Percentiles rank a stretch among this genome's conserved stretches.
These are phyloP conservation scores for Platyura marginata DNA, from an alignment of 1,140 invertebrate genomes.

Conservation along the genomic window DNA sequence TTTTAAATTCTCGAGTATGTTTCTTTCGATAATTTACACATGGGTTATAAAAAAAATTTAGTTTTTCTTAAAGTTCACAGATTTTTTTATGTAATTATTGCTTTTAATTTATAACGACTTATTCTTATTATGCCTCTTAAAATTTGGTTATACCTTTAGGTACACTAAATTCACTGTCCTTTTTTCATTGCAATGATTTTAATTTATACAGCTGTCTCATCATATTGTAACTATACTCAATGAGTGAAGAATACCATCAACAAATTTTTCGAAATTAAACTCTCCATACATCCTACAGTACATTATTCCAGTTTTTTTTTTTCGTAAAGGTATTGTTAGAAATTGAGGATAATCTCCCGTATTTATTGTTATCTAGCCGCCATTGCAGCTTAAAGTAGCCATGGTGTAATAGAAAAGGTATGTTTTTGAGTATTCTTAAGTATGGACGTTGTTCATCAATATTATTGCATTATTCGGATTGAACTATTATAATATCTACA, in stretches of 20 bases:
- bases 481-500: too few relatives aligned
- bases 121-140: too few relatives aligned
- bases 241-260: background rate
- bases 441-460: background rate
- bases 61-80: too few relatives aligned
- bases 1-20: too few relatives aligned
- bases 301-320: background rate
- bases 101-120: too few relatives aligned
- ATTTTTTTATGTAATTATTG: too few relatives aligned
- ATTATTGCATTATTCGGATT: background rate
- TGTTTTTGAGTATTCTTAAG: too few relatives aligned
- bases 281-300: background rate
- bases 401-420: background rate
- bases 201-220: background rate
- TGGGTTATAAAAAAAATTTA: too few relatives aligned
- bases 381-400: background rate
- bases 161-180: background rate
- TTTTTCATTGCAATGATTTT: background rate
- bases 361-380: background rate
- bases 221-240: background rate
- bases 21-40: too few relatives aligned
- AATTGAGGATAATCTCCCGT: background rate
- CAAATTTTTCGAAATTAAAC: background rate
- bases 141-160: too few relatives aligned
- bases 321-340: background rate